Percentiles rank a stretch among this genome's conserved stretches.
phyloP scores from a whole-genome alignment of 2,888 invertebrate species.

The Platycnemis pennipes region DNA sequence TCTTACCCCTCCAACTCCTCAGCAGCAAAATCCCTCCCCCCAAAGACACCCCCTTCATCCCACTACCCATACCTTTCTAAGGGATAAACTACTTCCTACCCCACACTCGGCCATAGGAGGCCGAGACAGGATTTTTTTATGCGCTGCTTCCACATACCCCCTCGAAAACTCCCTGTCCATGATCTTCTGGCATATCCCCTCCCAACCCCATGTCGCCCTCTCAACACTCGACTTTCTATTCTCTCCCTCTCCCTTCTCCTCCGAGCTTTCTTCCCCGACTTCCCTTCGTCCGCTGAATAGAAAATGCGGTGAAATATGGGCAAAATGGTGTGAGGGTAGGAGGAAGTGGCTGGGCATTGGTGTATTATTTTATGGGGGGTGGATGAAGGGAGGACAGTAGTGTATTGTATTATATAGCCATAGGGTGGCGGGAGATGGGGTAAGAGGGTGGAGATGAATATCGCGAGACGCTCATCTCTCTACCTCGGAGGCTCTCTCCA shows the following conservation, averaged over 20 bases:
- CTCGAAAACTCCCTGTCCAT: not conserved
- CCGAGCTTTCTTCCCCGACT: constrained; percentile 24
- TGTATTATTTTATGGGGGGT: constrained; percentile 17
- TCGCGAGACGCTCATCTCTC: constrained; percentile 63
- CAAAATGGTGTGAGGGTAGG: constrained; percentile 37
- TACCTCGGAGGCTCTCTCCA: constrained; percentile 11
- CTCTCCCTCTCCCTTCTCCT: constrained; percentile 23
- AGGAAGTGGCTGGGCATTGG: not conserved
- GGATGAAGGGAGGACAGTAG: not conserved
- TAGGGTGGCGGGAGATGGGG: not conserved
- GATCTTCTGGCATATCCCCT: constrained; percentile 10
- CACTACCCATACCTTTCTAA: not conserved
- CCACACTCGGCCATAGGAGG: not conserved
- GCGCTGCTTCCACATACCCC: constrained; percentile 5
- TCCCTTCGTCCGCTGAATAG: constrained; percentile 57
- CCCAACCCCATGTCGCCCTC: not conserved
- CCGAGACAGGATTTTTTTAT: constrained; percentile 47
- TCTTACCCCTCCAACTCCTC: not conserved
- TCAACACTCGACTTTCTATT: not conserved
- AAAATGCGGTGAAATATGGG: constrained; percentile 65
- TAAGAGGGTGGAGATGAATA: constrained; percentile 52
- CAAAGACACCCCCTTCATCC: not conserved
- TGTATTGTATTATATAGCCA: constrained; percentile 27
- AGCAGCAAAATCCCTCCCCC: not conserved
- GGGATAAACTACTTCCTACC: not conserved